These are phyloP conservation scores for Grallaria varia DNA, from an alignment of 2,113 vertebrate species.

Conservation along the genomic window DNA sequence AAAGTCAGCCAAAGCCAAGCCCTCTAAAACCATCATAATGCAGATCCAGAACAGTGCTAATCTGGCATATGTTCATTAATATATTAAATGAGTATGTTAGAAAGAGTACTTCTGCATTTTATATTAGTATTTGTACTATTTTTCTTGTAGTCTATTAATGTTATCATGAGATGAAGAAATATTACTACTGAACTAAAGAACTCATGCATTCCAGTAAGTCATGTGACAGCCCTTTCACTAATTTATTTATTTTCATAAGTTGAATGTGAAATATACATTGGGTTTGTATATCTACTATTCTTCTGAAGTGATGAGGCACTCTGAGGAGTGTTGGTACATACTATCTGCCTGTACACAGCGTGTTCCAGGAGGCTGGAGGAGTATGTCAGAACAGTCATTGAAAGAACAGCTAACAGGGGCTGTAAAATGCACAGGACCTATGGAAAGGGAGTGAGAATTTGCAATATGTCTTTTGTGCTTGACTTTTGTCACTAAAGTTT, in stretches of 20 bases:
- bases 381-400: background rate
- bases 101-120: background rate
- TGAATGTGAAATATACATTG: background rate
- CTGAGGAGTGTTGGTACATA: background rate
- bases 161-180: background rate
- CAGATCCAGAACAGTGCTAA: background rate
- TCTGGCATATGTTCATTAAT: background rate
- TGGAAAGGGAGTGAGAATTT: background rate
- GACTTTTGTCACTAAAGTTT: background rate
- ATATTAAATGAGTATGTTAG: background rate
- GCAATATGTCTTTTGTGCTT: background rate
- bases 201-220: background rate
- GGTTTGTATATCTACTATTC: background rate
- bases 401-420: background rate
- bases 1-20: background rate
- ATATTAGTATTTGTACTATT: background rate
- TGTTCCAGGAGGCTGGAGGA: background rate
- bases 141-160: background rate
- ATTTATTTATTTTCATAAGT: background rate
- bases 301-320: background rate
- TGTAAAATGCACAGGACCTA: background rate
- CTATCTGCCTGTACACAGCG: background rate
- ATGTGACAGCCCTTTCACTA: background rate
- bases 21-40: background rate
- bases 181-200: background rate